A percentile compares a stretch with the other conserved stretches of the same genome.
Evolutionary conservation across 2,888 invertebrate genomes (phyloP).

Genomic region (Hyposoter dolosus): DNA sequence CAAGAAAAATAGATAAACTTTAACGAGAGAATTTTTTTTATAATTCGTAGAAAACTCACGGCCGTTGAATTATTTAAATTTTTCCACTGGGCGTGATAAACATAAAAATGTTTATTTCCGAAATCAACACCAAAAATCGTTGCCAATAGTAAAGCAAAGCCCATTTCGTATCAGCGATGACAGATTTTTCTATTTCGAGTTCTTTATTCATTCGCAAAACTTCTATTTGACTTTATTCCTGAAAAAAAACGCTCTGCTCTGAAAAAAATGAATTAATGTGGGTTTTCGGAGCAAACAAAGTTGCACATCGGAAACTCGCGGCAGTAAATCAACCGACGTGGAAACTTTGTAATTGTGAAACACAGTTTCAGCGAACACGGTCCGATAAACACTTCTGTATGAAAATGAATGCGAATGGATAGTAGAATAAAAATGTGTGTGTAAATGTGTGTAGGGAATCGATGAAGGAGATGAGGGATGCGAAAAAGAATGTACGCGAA

Average conservation of each 20-base stretch:
- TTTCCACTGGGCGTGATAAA: not conserved
- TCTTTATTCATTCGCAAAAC: not conserved
- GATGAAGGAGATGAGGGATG: constrained; percentile 32
- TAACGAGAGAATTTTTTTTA: not conserved
- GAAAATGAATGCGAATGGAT: constrained; percentile 1
- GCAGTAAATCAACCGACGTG: constrained; percentile 7
- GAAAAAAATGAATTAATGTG: not conserved
- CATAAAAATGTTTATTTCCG: not conserved
- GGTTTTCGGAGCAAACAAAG: not conserved
- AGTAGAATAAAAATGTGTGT: not conserved
- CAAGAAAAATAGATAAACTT: constrained; percentile 18
- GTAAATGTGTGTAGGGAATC: not conserved
- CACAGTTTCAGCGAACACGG: constrained; percentile 6
- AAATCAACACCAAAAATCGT: not conserved
- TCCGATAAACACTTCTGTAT: constrained; percentile 23
- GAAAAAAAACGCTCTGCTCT: not conserved
- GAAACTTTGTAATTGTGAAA: constrained; percentile 36
- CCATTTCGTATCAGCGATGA: not conserved
- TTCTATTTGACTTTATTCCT: not conserved
- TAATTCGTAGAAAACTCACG: constrained; percentile 27
- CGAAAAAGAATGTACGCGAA: constrained; percentile 8
- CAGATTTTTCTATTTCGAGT: not conserved
- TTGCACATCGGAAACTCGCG: not conserved
- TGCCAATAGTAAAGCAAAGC: too few relatives aligned
- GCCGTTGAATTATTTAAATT: not conserved